These are phyloP conservation scores for Sebastes nivosus DNA, from an alignment of 2,797 vertebrate genomes.

Conservation along the genomic window DNA sequence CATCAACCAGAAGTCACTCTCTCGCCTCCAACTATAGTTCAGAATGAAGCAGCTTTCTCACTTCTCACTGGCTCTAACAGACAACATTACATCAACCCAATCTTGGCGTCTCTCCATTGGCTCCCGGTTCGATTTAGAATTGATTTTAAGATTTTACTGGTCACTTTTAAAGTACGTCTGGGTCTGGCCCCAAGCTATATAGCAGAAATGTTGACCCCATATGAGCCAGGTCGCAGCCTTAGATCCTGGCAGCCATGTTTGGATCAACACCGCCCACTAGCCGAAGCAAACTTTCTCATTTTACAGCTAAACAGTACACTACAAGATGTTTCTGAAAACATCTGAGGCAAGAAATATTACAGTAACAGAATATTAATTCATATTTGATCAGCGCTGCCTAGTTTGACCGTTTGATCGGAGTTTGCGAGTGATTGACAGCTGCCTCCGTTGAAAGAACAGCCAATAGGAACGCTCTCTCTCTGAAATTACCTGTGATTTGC, in stretches of 20 bases:
- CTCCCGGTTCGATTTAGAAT: not conserved
- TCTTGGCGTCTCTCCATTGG: not conserved
- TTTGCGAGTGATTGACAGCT: no score
- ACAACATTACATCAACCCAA: not conserved
- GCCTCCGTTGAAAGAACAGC: no score
- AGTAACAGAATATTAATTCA: no score
- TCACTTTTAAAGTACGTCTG: not conserved
- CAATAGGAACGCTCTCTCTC: no score
- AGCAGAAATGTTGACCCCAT: not conserved
- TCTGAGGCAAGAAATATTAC: no score
- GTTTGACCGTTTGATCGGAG: no score
- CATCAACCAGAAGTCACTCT: not conserved
- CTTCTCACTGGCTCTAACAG: not conserved
- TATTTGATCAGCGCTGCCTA: no score
- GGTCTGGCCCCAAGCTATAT: not conserved
- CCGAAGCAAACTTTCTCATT: no score
- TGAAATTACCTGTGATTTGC: no score
- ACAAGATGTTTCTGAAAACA: no score
- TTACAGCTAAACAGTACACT: no score
- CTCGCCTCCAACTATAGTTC: not conserved
- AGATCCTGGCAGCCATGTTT: not conserved
- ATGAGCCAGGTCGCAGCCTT: not conserved
- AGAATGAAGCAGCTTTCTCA: not conserved
- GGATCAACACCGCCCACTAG: no score
- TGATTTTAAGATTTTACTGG: not conserved